phyloP scores from a whole-genome alignment of 1,140 invertebrate genomes.

The Aphis gossypii region DNA sequence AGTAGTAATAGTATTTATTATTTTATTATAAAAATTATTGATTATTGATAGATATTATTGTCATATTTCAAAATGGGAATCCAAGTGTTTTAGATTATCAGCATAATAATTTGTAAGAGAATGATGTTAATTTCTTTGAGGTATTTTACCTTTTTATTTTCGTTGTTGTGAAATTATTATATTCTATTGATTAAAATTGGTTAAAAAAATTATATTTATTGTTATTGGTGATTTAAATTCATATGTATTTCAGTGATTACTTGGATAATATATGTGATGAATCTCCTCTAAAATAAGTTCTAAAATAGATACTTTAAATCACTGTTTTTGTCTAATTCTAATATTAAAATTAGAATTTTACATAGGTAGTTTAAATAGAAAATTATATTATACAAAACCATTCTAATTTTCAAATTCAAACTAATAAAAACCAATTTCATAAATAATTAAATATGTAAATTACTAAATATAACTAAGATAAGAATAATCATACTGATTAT shows the following conservation, averaged over 20 bases:
- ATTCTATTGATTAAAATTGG: constrained; percentile 55
- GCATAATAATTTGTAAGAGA: constrained; percentile 37
- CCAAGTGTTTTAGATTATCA: constrained; percentile 28
- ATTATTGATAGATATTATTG: constrained; percentile 38
- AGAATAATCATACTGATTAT: background rate
- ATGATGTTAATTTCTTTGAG: constrained; percentile 50
- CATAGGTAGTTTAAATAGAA: background rate
- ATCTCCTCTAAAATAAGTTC: background rate
- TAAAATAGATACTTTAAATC: background rate
- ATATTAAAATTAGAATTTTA: background rate
- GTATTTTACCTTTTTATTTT: constrained; percentile 54
- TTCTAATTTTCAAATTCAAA: no score
- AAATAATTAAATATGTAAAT: no score
- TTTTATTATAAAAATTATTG: constrained; percentile 39
- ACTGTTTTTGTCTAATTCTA: background rate
- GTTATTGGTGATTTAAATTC: background rate
- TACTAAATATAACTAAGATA: background rate
- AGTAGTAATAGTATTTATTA: constrained; percentile 49
- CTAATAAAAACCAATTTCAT: no score
- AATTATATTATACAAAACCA: background rate
- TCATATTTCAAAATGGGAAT: constrained; percentile 44
- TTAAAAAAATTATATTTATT: constrained; percentile 30
- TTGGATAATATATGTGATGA: background rate
- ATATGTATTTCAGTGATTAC: background rate
- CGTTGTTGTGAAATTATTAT: constrained; percentile 56